Evolutionary conservation across 2,797 vertebrate genomes (phyloP), one percentile per base, ranked within the genome.

Genomic region (Loris lydekkerianus): DNA sequence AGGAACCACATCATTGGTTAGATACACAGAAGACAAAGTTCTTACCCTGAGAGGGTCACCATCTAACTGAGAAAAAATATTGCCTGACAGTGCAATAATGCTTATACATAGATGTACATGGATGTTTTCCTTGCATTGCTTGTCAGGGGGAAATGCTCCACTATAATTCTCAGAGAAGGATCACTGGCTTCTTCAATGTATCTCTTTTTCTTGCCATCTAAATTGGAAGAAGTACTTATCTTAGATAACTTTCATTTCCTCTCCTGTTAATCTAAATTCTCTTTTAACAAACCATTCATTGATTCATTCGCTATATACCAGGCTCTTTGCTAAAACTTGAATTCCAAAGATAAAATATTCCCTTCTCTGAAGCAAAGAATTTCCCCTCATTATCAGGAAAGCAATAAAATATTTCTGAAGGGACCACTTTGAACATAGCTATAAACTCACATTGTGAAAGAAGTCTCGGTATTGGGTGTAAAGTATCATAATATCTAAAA

Each of bases 301-400:
- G 63, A 94, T 91, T 91, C 31, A 61, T 43, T 23, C 73, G 25
- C 88, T 78, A 53, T 34, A 53, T 31, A n/a, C 34, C 60, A 72
- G 69, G 63, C 27, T 49, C 43, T 94, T 96, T 95, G 73, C 60
- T 94, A 94, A 89, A 91, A 20, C 34, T 75, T 85, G 56, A 34
- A 49, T 94, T 96, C 92, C 56, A 81, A 77, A 93, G 72, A 86
- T 83, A 85, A 93, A 86, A 93, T 27, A 94, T 27, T 90, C 10
- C 60, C 3, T 93, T 46, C 27, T 70, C 29, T 94, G 77, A 93
- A 89, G 81, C 34, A 96, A 95, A 96, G 63, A 83, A 77, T 40
- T 83, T 93, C 40, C 27, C 40, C 49, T 34, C 7, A 65, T 69
- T 92, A 75, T 34, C 11, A n/a, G 25, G 40, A 94, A 96, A 95